Conservation (phyloP, 2,113 vertebrate genomes). For the Amphilophus citrinellus region DNA sequence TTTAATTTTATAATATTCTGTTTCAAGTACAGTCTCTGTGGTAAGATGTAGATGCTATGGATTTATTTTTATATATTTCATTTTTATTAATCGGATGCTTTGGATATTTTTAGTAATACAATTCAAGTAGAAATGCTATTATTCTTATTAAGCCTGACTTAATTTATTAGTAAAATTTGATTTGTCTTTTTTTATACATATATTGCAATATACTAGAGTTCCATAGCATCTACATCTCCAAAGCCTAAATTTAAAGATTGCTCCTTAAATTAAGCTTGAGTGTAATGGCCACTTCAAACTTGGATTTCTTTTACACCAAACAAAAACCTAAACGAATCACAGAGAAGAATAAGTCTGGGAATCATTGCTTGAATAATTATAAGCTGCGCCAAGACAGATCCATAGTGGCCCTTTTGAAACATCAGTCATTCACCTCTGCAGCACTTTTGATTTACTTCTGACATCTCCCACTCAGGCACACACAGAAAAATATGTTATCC, state of each 20-base stretch:
- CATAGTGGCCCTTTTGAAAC: not conserved
- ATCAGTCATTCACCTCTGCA: not conserved
- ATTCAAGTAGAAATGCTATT: not conserved
- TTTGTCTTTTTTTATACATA: not conserved
- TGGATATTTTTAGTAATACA: not conserved
- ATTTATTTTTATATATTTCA: not conserved
- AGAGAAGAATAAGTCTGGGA: not conserved
- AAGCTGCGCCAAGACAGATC: not conserved
- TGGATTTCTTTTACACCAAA: not conserved
- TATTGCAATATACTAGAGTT: not conserved
- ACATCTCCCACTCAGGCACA: not conserved
- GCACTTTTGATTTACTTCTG: not conserved
- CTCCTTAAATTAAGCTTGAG: not conserved
- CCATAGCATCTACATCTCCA: no score
- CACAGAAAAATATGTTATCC: not conserved
- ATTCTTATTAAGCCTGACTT: not conserved
- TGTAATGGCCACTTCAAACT: not conserved
- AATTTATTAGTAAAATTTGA: not conserved
- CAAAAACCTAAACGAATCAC: not conserved
- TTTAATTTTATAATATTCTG: not conserved
- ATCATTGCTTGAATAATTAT: not conserved
- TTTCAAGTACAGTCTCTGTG: not conserved
- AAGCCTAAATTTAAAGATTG: not conserved
- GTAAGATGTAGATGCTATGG: not conserved
- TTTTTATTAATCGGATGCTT: not conserved